phyloP scores from a whole-genome alignment of 2,888 invertebrate species.

The Cryptocephalus primarius region DNA sequence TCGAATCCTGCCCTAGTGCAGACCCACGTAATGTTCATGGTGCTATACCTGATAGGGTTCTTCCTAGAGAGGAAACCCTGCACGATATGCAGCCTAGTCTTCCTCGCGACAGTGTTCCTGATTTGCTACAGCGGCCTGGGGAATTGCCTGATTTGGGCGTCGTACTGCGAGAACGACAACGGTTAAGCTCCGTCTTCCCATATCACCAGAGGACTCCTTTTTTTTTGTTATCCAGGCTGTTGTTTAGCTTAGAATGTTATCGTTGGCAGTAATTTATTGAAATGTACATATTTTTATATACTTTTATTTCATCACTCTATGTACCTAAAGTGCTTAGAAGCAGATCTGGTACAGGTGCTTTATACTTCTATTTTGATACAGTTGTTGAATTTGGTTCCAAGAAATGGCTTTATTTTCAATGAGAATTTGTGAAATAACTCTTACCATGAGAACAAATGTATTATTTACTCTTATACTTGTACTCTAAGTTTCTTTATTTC shows the following conservation, averaged over 20 bases:
- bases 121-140: conserved; percentile 95
- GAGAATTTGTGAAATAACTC: no score
- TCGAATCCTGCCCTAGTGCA: conserved; percentile 91
- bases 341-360: no score
- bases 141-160: conserved; percentile 87
- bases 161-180: conserved; percentile 58
- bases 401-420: no score
- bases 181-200: conserved; percentile 22
- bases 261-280: conserved; percentile 12
- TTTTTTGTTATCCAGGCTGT: not conserved
- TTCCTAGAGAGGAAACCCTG: conserved; percentile 95
- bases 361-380: no score
- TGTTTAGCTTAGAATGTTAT: conserved; percentile 4
- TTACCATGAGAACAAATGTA: no score
- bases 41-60: conserved; percentile 90
- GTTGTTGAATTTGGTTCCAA: no score
- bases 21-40: conserved; percentile 96
- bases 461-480: no score
- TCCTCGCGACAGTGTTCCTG: conserved; percentile 83
- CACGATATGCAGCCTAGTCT: conserved; percentile 92
- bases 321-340: no score
- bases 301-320: not conserved
- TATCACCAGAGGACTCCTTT: not conserved
- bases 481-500: no score
- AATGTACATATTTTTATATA: conserved; percentile 15